Base-by-base conservation (phyloP, 2,113 vertebrate species). In the Dolichallabes microphthalmus region DNA sequence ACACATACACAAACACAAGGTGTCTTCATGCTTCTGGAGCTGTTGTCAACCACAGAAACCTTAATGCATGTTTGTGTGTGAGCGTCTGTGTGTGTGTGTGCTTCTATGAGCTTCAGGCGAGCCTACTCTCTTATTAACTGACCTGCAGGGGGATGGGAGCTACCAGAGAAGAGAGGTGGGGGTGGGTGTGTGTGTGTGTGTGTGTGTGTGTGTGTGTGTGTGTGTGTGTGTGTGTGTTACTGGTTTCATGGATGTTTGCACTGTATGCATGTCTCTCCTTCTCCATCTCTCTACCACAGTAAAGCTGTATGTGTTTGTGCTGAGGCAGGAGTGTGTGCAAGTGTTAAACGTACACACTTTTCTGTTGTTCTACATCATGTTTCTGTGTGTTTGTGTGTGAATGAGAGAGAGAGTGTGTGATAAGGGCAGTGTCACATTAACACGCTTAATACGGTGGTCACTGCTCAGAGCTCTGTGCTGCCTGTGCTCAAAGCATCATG, bases 31-130 rank as follows among this genome's bases (percentile, higher is more conserved):
- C 50, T 76, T 27, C 50, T 53, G 50, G 50, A 77, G 50, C 57
- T 77, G 25, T 53, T 76, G 74, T 77, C 74, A 55, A 25, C 17
- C 52, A 57, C 14, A 55, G 15, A 77, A 77, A 77, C 27, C 27
- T 76, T 27, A 52, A n/a, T 52, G 4, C 52, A 52, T 52, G 19
- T 39, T 15, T 30, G n/a, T 20, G 22, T 63, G 50, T 84, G 14
- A 74, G 55, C 14, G 27, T 80, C 12, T 78, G 13, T 78, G 25
- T 80, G 60, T 83, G 53, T 68, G 50, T 32, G 82, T 84, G 73
- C 76, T 86, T 91, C 88, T 90, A 90, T 90, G 81, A 69, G 87
- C 55, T 83, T 85, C 80, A 88, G 85, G 57, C 80, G 60, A 60
- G 80, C 82, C 69, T 87, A 71, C 83, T 87, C 75, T 32, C 76